Percentiles rank a stretch among this genome's conserved stretches.
phyloP scores from a whole-genome alignment of 1,140 invertebrate genomes.

The Chrysopa pallens region DNA sequence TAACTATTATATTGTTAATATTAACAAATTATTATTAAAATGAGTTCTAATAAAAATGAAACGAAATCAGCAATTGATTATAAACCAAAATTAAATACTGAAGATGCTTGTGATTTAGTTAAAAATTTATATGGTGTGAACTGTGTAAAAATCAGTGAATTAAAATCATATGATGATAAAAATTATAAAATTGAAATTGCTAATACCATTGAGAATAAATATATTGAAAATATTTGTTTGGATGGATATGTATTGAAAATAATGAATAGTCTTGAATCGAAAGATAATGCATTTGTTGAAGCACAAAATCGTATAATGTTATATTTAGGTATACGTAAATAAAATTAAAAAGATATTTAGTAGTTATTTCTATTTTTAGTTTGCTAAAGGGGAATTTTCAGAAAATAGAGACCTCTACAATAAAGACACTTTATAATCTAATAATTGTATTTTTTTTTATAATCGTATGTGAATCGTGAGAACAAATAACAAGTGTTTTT shows the following conservation, averaged over 20 bases:
- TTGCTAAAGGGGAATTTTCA: too few species aligned
- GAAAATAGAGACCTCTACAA: too few species aligned
- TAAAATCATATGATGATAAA: conserved; percentile 67
- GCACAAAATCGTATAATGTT: conserved; percentile 30
- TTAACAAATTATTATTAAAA: too few species aligned
- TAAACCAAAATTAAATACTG: conserved; percentile 33
- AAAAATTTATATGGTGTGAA: conserved; percentile 49
- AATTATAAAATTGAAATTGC: conserved; percentile 35
- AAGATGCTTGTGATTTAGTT: conserved; percentile 32
- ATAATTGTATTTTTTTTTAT: too few species aligned
- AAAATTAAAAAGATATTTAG: too few species aligned
- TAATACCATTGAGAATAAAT: conserved; percentile 5
- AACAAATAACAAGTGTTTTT: too few species aligned
- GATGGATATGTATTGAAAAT: conserved; percentile 68
- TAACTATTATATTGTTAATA: too few species aligned
- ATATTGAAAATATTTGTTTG: conserved; percentile 6
- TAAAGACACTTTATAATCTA: too few species aligned
- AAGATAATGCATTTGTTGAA: conserved; percentile 41
- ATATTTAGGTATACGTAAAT: too few species aligned
- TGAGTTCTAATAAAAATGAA: too few species aligned
- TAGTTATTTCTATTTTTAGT: too few species aligned
- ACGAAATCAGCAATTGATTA: conserved; percentile 36
- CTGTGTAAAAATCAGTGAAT: conserved; percentile 38
- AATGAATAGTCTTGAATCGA: conserved; percentile 60
- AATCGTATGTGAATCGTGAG: too few species aligned